Base-by-base conservation (phyloP, 2,888 invertebrate species). In the Lasius platythorax region DNA sequence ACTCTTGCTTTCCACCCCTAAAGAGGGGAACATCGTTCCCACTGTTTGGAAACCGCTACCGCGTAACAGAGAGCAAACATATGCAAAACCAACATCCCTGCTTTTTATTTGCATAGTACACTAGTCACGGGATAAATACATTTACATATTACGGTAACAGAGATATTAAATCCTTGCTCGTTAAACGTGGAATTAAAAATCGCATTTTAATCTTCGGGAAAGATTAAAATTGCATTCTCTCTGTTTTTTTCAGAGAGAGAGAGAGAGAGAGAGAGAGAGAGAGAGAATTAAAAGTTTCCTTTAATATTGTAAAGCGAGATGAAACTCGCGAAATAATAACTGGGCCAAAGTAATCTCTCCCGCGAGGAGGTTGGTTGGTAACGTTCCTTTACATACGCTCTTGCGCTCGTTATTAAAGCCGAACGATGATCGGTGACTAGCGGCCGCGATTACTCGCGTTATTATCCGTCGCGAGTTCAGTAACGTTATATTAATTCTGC, bases 401-500 rank as follows among this genome's bases (percentile, higher is more conserved):
- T 5, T 23, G 46, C 3, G 30, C 50, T 56, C 28, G 28, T 76
- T 66, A 56, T 66, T 40, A 40, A 78, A 53, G 33, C 28, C 8
- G 30, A 67, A 56, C 40, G n/a, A 40, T 50, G 23, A 64, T 64
- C 18, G 15, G 37, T 23, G 18, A 64, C 23, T 37, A 11, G 18
- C 18, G 37, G 23, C 4, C 23, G 43, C 76, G 67, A 67, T 66
- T 78, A 43, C 15, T 64, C 37, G 64, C 67, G 23, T 67, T 67
- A 53, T 75, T 75, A 46, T 70, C 18, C 33, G 8, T 37, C n/a
- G 15, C 23, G 53, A 33, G 58, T 33, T 68, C 67, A 82, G 66
- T 53, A 30, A 84, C n/a, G 43, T 4, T 33, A 33, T 76, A 82
- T 84, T 88, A 86, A 85, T 88, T 46, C 82, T 5, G 46, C 53